Evolutionary conservation across 1,140 invertebrate species (phyloP), one percentile per base, ranked within the genome.

Genomic region (Chrysopa pallens): DNA sequence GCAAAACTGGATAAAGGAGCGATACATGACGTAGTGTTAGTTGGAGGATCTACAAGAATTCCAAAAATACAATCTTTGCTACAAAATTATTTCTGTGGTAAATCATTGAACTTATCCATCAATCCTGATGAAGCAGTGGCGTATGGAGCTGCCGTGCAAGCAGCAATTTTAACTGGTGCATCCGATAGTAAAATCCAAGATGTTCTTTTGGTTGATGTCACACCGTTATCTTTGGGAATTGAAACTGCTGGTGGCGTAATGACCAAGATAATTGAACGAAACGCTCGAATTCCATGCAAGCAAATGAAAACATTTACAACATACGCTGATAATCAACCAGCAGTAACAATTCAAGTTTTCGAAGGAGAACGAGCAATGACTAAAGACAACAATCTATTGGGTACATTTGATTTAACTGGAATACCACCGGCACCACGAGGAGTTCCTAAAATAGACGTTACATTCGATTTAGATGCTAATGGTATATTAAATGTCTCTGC

Each of bases 341-440:
- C 69, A 8, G 79, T 82, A 33, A 67, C 70, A n/a, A 78, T 82
- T 23, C 73, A 82, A 61, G 76, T 86, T 8, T 86, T 70, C 54
- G 81, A 87, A 64, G 84, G 83, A 12, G 82, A 86, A 57, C 57
- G 81, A 51, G 73, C 78, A 0, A 80, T 84, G 76, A 84, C 82
- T 0, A 80, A 72, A 46, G 79, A 85, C 49, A 85, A 84, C 55
- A 83, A 87, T 51, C 54, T 80, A 6, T 63, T 88, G 1, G 84
- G 84, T 14, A 80, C 73, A 48, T 87, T 87, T 50, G 76, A 85
- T 46, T 48, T 68, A 5, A 56, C 54, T 17, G 64, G 63, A 5
- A 67, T 68, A 13, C 59, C 63, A n/a, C 68, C 69, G 4, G 68
- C 69, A 7, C 68, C 68, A 0, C 57, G 66, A 13, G 69, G 69